Base-by-base conservation (phyloP, 2,113 vertebrate species). In the Rallus limicola region DNA sequence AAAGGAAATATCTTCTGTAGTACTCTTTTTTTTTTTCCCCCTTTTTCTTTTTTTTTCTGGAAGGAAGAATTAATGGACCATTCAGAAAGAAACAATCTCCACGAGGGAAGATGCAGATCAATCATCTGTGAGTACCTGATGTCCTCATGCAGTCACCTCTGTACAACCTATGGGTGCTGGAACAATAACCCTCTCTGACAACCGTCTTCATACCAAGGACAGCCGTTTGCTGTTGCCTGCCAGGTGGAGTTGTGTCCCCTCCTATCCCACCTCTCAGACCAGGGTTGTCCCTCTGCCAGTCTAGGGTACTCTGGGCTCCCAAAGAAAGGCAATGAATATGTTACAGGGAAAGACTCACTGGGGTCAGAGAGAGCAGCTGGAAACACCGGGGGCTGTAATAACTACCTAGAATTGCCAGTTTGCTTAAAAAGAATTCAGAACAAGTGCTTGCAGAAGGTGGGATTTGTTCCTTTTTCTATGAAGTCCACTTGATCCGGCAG, bases 21-120 rank as follows among this genome's bases (percentile, higher is more conserved):
- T 33, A 19, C 14, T 25, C 4, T 38, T 38, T 53, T 18, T 21
- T 25, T 3, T 11, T 15, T 17, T 12, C 4, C 14, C 14, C 25
- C 7, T 5, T 6, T 23, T 21, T 3, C 3, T 2, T 23, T 38
- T 53, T 31, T 28, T 60, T 62, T 0, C 29, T 52, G 18, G 42
- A 85, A 71, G 69, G 44, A 36, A 79, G 78, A 91, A 90, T 71
- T 88, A 95, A 88, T 90, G 44, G 44, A 82, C 70, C 59, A 31
- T 79, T 96, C 84, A 88, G 36, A 87, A 80, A 52, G 82, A 85
- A 92, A 85, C 31, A 65, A 36, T 13, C 63, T 72, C 62, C 65
- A 38, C 3, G 4, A 86, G 23, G 13, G 75, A 82, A 55, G 63
- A 78, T 77, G 26, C 11, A 84, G 67, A 60, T 90, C 38, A 64